phyloP scores from a whole-genome alignment of 2,888 invertebrate species.

The Mechanitis messenoides region DNA sequence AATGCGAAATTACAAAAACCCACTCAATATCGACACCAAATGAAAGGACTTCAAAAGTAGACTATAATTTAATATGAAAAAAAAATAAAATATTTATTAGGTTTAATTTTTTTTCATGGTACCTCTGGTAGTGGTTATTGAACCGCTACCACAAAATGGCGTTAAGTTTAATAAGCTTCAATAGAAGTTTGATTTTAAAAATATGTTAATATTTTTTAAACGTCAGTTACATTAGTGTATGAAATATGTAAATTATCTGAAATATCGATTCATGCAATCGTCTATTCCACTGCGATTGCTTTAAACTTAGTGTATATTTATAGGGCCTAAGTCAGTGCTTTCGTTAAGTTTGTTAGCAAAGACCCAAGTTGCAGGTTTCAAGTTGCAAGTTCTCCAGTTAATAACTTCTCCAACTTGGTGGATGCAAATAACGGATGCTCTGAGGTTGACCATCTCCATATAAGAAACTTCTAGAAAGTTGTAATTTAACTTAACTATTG shows the following conservation, averaged over 20 bases:
- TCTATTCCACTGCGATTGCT: neutral
- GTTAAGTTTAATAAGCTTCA: no score
- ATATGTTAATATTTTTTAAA: no score
- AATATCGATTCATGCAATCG: neutral
- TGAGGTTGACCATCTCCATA: conserved; percentile 3
- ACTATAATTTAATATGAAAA: no score
- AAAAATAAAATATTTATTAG: no score
- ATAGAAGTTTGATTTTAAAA: no score
- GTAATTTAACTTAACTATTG: neutral
- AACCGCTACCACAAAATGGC: no score
- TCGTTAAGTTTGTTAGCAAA: conserved; percentile 3
- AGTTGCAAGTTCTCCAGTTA: conserved; percentile 4
- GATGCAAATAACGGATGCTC: conserved; percentile 3
- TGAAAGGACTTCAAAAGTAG: no score
- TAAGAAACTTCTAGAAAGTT: conserved; percentile 1
- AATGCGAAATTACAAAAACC: no score
- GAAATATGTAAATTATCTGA: neutral
- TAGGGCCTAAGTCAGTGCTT: conserved; percentile 5
- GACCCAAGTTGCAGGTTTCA: neutral
- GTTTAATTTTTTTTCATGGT: no score
- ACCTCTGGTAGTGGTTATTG: no score
- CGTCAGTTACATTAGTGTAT: no score
- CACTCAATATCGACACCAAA: no score
- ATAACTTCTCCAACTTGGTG: conserved; percentile 1
- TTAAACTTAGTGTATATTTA: neutral